These are phyloP conservation scores for Plecotus auritus DNA, from an alignment of 2,113 vertebrate genomes.

Conservation along the genomic window DNA sequence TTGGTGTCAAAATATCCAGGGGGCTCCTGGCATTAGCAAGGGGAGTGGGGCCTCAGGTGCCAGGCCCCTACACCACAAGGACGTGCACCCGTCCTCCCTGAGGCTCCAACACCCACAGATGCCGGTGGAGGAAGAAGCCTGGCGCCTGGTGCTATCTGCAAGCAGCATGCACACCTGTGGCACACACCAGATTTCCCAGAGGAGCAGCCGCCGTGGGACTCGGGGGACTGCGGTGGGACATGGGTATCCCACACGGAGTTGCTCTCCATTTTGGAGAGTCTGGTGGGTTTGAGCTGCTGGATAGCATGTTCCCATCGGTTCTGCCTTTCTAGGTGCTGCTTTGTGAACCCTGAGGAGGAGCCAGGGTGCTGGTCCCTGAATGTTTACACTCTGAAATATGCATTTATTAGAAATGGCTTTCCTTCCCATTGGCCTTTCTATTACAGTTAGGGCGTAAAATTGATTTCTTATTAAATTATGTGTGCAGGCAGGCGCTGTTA, in stretches of 20 bases:
- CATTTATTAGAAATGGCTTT: neutral
- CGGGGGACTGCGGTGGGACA: rapidly evolving
- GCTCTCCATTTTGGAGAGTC: neutral
- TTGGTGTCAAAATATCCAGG: neutral
- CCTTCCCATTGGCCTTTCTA: neutral
- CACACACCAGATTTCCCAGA: neutral
- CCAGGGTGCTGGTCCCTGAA: rapidly evolving
- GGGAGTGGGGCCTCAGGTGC: rapidly evolving
- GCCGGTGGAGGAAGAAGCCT: rapidly evolving
- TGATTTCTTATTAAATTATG: neutral
- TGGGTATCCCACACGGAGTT: rapidly evolving
- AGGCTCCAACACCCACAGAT: neutral
- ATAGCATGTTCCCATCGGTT: rapidly evolving
- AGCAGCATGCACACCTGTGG: too few relatives aligned
- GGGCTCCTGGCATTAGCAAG: neutral
- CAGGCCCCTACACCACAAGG: rapidly evolving
- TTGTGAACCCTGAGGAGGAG: too few relatives aligned
- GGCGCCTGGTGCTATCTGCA: too few relatives aligned
- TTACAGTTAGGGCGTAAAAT: neutral
- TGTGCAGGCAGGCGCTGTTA: neutral
- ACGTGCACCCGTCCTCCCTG: rapidly evolving
- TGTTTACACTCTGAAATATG: rapidly evolving
- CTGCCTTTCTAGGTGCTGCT: neutral
- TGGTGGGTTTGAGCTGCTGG: rapidly evolving
- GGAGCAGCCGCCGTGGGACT: rapidly evolving